Conservation (phyloP, 2,797 vertebrate genomes). For the Tenualosa ilisha region DNA sequence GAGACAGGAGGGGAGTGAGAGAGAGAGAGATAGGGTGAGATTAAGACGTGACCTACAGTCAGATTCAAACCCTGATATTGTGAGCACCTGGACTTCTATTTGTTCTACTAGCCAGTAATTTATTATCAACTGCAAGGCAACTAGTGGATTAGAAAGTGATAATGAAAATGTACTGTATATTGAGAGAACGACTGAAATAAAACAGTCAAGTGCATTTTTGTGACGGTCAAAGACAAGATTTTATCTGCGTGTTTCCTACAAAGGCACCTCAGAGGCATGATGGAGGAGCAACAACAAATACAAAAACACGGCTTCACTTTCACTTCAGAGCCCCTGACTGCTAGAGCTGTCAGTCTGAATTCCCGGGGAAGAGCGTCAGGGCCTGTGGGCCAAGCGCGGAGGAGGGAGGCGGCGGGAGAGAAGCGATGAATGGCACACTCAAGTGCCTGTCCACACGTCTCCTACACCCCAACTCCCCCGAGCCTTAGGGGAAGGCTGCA, state of each 20-base stretch:
- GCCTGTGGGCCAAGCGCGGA: neutral
- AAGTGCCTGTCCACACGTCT: neutral
- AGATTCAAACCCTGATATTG: too few species aligned
- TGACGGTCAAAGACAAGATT: neutral
- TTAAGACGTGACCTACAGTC: too few species aligned
- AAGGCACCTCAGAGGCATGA: neutral
- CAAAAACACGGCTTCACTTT: conserved; percentile 6
- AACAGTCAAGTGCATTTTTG: neutral
- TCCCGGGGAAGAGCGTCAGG: neutral
- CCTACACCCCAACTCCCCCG: neutral
- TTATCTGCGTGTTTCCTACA: neutral
- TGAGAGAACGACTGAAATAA: neutral
- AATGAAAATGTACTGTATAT: neutral
- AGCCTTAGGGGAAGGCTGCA: neutral
- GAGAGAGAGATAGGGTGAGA: too few species aligned
- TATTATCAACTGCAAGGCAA: neutral
- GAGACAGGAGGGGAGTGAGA: too few species aligned
- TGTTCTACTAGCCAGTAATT: neutral
- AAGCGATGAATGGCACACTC: neutral
- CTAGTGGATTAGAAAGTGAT: neutral
- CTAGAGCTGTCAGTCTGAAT: neutral
- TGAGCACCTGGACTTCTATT: too few species aligned
- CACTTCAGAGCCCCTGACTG: neutral
- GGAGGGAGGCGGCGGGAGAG: neutral
- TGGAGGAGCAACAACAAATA: neutral